These are phyloP conservation scores for Ricordea florida DNA, from an alignment of 92 coral and sea anemone species.

Conservation along the genomic window DNA sequence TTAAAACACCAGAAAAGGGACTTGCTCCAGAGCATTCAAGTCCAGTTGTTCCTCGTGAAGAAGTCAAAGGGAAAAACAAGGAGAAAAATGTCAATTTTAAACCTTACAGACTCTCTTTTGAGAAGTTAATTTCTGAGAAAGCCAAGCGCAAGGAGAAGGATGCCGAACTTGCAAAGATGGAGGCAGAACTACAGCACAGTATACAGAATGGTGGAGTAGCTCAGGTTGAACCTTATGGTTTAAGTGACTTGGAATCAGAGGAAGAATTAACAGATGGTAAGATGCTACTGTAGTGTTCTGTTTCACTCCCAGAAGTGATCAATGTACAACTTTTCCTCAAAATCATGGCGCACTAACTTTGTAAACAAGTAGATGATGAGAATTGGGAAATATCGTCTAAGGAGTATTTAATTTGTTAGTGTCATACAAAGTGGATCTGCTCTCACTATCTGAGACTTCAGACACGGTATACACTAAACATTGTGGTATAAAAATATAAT, in stretches of 20 bases:
- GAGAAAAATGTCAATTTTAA: constrained; percentile 27
- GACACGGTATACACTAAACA: no score
- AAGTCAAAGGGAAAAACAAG: constrained; percentile 6
- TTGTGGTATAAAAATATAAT: no score
- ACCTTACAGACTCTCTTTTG: constrained; percentile 74
- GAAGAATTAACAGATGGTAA: constrained; percentile 76
- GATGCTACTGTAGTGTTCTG: background rate
- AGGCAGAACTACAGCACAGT: constrained; percentile 71
- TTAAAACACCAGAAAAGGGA: constrained; percentile 59
- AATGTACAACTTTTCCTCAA: no score
- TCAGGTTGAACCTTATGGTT: constrained; percentile 23
- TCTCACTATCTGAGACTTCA: no score
- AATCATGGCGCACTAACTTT: no score
- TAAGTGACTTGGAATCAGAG: constrained; percentile 65
- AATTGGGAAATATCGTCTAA: no score
- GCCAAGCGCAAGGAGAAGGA: constrained; percentile 53
- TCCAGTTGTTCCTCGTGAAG: background rate
- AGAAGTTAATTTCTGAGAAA: constrained; percentile 71
- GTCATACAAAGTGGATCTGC: no score
- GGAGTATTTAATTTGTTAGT: no score
- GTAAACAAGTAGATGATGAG: no score
- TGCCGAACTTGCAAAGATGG: constrained; percentile 68
- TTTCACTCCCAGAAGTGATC: no score
- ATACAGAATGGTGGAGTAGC: constrained; percentile 70
- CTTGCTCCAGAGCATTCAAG: constrained; percentile 21